phyloP scores from a whole-genome alignment of 2,888 invertebrate genomes.

The Matsumyia berberina region DNA sequence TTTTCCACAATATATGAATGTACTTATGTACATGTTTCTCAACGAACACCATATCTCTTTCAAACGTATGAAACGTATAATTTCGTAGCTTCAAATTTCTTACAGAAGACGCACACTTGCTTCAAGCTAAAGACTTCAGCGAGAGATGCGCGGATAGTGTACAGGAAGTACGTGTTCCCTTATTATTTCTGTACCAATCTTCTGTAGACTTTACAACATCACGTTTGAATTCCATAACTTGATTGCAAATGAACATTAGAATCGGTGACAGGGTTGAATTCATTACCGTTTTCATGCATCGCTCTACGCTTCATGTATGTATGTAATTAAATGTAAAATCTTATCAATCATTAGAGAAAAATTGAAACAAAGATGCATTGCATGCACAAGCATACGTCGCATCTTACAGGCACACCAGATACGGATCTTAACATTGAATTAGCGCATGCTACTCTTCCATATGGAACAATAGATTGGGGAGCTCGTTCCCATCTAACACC shows the following conservation, averaged over 20 bases:
- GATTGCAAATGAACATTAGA: background rate
- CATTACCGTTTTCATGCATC: conserved; percentile 2
- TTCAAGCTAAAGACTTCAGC: too few species aligned
- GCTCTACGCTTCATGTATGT: background rate
- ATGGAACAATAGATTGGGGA: conserved; percentile 66
- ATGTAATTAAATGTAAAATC: conserved; percentile 27
- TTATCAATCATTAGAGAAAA: conserved; percentile 41
- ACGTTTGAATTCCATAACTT: background rate
- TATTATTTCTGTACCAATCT: too few species aligned
- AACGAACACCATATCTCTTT: too few species aligned
- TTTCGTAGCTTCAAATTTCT: too few species aligned
- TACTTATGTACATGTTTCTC: too few species aligned
- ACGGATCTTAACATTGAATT: conserved; percentile 68
- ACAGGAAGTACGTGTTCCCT: too few species aligned
- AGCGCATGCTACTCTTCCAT: conserved; percentile 68
- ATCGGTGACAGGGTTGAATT: conserved; percentile 3
- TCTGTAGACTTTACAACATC: too few species aligned
- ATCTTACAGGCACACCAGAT: conserved; percentile 42
- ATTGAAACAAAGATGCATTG: conserved; percentile 37
- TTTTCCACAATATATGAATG: too few species aligned
- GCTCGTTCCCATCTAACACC: conserved; percentile 44
- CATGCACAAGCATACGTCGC: conserved; percentile 51
- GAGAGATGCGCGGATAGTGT: too few species aligned
- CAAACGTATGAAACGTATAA: too few species aligned
- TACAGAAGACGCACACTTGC: too few species aligned